Evolutionary conservation across 1,140 invertebrate genomes (phyloP).

Genomic region (Venustaconcha ellipsiformis): DNA sequence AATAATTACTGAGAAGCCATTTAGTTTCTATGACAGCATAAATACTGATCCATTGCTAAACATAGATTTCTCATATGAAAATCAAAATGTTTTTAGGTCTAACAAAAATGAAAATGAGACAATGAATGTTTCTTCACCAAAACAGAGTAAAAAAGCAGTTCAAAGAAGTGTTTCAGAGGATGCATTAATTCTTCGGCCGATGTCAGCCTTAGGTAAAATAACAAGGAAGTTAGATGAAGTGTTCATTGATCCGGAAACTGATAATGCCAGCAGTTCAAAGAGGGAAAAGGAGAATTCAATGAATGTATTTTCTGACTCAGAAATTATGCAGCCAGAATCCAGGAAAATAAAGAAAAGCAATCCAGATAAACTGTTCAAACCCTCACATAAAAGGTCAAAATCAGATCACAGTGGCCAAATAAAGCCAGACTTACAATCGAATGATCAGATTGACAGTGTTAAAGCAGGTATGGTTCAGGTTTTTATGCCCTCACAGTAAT

Average conservation of each 20-base stretch:
- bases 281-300: not conserved
- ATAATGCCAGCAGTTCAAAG: not conserved
- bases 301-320: slow-evolving; percentile 44
- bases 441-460: too few relatives aligned
- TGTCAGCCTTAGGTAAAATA: too few relatives aligned
- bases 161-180: too few relatives aligned
- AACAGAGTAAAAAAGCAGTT: not conserved
- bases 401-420: slow-evolving; percentile 45
- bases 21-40: slow-evolving; percentile 47
- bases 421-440: not conserved
- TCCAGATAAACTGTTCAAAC: slow-evolving; percentile 14
- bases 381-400: slow-evolving; percentile 48
- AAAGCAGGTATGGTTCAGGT: too few relatives aligned
- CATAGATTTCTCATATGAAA: slow-evolving; percentile 36
- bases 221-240: too few relatives aligned
- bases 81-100: too few relatives aligned
- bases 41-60: slow-evolving; percentile 49
- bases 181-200: too few relatives aligned
- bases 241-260: not conserved
- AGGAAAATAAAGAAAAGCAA: slow-evolving; percentile 11
- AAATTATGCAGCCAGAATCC: slow-evolving; percentile 24
- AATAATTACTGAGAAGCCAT: slow-evolving; percentile 7
- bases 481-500: too few relatives aligned
- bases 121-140: not conserved
- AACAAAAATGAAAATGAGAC: not conserved